A percentile compares a stretch with the other conserved stretches of the same genome.
Evolutionary conservation across 1,140 invertebrate species (phyloP).

Genomic region (Parasteatoda tepidariorum): DNA sequence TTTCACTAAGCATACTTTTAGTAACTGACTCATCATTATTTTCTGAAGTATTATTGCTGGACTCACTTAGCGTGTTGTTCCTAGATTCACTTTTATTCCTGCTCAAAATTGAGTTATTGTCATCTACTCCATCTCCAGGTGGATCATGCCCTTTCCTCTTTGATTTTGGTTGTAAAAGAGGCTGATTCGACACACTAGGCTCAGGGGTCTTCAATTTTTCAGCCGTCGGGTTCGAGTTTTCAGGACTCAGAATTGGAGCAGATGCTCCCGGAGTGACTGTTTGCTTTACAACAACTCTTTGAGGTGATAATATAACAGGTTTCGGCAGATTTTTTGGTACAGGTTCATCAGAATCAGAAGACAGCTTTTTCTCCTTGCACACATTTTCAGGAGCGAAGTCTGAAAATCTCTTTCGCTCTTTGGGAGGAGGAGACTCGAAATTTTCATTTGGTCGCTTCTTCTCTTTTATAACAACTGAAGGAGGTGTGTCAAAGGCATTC

Average conservation of each 20-base stretch:
- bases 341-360: conserved; percentile 15
- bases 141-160: conserved; percentile 41
- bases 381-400: not conserved
- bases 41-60: not conserved
- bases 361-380: conserved; percentile 28
- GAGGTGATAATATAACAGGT: conserved; percentile 44
- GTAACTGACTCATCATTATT: not conserved
- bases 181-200: not conserved
- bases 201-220: not conserved
- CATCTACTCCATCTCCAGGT: not conserved
- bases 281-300: conserved; percentile 25
- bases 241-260: not conserved
- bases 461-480: not conserved
- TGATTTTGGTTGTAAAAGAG: not conserved
- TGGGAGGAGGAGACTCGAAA: not conserved
- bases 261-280: not conserved
- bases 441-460: conserved; percentile 2
- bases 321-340: conserved; percentile 44
- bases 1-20: conserved; percentile 7
- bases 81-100: not conserved
- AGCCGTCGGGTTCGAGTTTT: not conserved
- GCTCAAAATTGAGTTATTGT: not conserved
- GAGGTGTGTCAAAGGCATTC: not conserved
- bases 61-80: not conserved
- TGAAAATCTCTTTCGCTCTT: conserved; percentile 14